Base-by-base conservation (phyloP, 2,797 vertebrate genomes). In the Heterohyrax brucei region DNA sequence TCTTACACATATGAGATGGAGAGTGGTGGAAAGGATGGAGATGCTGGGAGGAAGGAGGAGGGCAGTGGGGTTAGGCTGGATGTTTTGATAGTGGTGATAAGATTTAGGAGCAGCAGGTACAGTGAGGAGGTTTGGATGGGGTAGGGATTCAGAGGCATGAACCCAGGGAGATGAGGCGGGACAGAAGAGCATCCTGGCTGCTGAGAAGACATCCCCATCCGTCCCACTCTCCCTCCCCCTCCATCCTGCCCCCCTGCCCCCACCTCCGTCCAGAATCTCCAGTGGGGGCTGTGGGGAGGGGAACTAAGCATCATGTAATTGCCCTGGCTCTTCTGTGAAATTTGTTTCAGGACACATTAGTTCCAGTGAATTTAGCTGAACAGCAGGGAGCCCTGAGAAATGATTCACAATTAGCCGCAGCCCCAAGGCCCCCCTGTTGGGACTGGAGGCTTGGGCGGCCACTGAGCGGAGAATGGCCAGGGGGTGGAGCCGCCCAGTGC, bases 321-420 rank as follows among this genome's bases (percentile, higher is more conserved):
- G 96, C 96, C 91, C 97, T 22, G 94, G 91, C 95, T 96, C 91
- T 95, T 92, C 96, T 97, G 96, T 97, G 97, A 96, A 97, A 98
- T 97, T 97, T 98, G 97, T 97, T 97, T 97, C 81, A 68, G 97
- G 96, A 96, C 96, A 97, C 94, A 97, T 97, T 97, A 97, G 96
- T 97, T 97, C 97, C 96, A 96, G 97, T 96, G 97, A 98, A 98
- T 97, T 98, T 97, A 98, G 95, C 96, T n/a, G 93, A 96, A 87
- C 97, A 95, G 97, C 87, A 13, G 97, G 97, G 96, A 95, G 94
- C 90, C 94, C 97, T 73, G 95, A 96, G 97, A 97, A 96, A 96
- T 96, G 96, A 97, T 97, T 97, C 96, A 97, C 97, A 97, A 97
- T 97, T 97, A 97, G 97, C 97, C 2, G n/a, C 46, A 96, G 97